These are phyloP conservation scores for Dilophus febrilis DNA, from an alignment of 2,888 invertebrate species.

Conservation along the genomic window DNA sequence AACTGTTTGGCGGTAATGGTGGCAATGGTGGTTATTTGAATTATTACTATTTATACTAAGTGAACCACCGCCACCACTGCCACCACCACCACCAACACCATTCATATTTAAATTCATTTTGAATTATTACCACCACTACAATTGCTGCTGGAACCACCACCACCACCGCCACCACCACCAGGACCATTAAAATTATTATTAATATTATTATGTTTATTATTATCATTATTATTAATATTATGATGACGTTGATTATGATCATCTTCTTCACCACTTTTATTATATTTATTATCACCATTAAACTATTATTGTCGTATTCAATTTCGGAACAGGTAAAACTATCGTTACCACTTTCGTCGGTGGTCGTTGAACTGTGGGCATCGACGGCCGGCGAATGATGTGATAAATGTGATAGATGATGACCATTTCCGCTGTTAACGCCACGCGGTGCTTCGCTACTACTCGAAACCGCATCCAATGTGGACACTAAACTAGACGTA, in stretches of 20 bases:
- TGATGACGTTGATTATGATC: conserved; percentile 41
- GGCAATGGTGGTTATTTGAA: conserved; percentile 30
- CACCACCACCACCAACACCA: too few species aligned
- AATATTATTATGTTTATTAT: conserved; percentile 38
- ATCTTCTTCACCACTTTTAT: conserved; percentile 43
- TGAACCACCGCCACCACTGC: too few species aligned
- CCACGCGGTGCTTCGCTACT: conserved; percentile 65
- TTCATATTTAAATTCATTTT: too few species aligned
- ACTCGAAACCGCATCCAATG: conserved; percentile 85
- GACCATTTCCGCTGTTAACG: conserved; percentile 36
- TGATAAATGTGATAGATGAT: conserved; percentile 52
- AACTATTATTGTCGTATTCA: conserved; percentile 83
- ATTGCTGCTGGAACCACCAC: conserved; percentile 16
- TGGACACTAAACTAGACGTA: conserved; percentile 79
- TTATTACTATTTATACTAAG: conserved; percentile 7
- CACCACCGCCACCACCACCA: too few species aligned
- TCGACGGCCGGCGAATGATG: conserved; percentile 57
- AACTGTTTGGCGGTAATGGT: conserved; percentile 58
- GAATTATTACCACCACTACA: too few species aligned
- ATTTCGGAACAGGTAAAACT: conserved; percentile 97
- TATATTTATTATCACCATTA: conserved; percentile 54
- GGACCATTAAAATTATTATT: too few species aligned
- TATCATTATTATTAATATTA: conserved; percentile 28
- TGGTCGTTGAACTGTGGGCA: conserved; percentile 60
- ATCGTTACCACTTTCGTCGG: conserved; percentile 87